These are phyloP conservation scores for Cryptoprocta ferox DNA, from an alignment of 2,797 vertebrate genomes.

Conservation along the genomic window DNA sequence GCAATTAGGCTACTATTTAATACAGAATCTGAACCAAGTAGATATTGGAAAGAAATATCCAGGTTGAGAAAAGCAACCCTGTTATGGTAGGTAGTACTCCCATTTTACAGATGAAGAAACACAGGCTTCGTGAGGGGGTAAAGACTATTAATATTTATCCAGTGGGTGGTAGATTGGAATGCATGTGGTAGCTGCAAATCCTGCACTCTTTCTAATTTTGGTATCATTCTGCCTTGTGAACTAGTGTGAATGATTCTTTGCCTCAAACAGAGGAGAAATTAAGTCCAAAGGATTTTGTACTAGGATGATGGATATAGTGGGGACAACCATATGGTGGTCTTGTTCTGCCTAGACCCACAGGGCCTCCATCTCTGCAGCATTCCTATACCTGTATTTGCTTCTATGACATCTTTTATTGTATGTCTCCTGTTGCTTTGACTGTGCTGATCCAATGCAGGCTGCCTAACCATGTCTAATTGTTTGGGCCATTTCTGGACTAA, in stretches of 20 bases:
- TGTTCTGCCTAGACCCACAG: neutral
- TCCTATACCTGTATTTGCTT: neutral
- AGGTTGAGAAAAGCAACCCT: neutral
- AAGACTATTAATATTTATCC: neutral
- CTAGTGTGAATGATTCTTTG: neutral
- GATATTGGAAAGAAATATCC: neutral
- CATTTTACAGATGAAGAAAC: slow-evolving; percentile 23
- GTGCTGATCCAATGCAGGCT: neutral
- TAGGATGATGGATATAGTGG: neutral
- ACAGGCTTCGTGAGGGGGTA: neutral
- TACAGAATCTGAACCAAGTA: neutral
- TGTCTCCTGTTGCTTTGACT: neutral
- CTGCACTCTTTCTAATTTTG: neutral
- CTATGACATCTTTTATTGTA: neutral
- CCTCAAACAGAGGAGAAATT: neutral
- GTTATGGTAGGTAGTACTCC: neutral
- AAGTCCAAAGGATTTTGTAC: neutral
- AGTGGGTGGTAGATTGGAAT: neutral
- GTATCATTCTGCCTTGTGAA: neutral
- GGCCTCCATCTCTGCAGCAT: neutral
- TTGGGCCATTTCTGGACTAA: slow-evolving; percentile 20
- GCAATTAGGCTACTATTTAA: neutral
- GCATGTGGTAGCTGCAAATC: neutral
- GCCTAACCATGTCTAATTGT: neutral
- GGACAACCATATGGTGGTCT: neutral